Percentiles rank a stretch among this genome's conserved stretches.
Evolutionary conservation across 2,113 vertebrate genomes (phyloP).

Genomic region (Hippocampus barbouri): DNA sequence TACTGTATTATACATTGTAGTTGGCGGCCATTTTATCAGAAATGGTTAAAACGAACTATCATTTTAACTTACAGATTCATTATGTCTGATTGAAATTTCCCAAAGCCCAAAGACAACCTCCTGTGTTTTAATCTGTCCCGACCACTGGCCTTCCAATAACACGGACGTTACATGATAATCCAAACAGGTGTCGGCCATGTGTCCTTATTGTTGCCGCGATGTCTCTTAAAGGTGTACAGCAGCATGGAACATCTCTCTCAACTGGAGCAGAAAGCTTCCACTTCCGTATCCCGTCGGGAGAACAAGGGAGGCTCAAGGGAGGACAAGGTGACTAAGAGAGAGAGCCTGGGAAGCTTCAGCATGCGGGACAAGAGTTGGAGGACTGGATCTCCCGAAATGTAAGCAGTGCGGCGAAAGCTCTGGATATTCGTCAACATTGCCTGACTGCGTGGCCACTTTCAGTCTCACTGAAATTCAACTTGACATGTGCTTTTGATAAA

Average conservation of each 20-base stretch:
- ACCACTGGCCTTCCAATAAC: background rate
- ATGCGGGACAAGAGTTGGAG: constrained; percentile 89
- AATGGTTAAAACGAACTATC: no score
- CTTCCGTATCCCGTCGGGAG: constrained; percentile 76
- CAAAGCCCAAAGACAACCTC: background rate
- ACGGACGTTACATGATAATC: background rate
- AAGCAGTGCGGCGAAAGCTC: constrained; percentile 45
- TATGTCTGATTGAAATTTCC: background rate
- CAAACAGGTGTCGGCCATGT: background rate
- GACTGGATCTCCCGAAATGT: constrained; percentile 89
- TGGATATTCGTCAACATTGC: background rate
- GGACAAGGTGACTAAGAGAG: constrained; percentile 82
- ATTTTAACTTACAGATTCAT: no score
- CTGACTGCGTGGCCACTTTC: constrained; percentile 12
- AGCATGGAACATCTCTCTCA: constrained; percentile 91
- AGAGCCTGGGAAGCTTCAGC: constrained; percentile 83
- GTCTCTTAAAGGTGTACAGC: constrained; percentile 82
- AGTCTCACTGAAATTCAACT: constrained; percentile 3
- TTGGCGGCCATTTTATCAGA: no score
- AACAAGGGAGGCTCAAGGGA: constrained; percentile 75
- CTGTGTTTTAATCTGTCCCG: background rate
- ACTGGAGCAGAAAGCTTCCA: constrained; percentile 81
- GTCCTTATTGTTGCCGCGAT: constrained; percentile 15
- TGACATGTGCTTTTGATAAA: constrained; percentile 3
- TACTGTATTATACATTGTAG: no score